Evolutionary conservation across 1,140 invertebrate species (phyloP), one percentile per base, ranked within the genome.

Genomic region (Globodera rostochiensis): DNA sequence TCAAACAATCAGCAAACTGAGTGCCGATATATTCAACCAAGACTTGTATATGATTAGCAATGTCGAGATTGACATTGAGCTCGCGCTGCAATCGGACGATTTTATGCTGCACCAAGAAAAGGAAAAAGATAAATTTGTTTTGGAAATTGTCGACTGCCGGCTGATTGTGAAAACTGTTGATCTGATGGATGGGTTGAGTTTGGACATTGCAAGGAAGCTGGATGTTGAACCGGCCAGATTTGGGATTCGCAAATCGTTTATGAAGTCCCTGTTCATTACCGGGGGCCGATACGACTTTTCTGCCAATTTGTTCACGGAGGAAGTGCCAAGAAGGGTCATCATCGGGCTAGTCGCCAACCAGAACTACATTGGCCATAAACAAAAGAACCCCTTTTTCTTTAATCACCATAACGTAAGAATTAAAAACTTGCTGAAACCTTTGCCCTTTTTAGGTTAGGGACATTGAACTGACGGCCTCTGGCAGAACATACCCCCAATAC

Each of bases 291-390:
- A 15, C 36, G 79, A 67, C 13, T 64, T 83, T 11, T 36, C 53
- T 11, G 50, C 76, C 79, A 81, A 81, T n/a, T 5, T 81, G 46
- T 81, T 83, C 47, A 83, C 47, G 64, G 80, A 81, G 45, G 46
- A 67, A 21, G 60, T 82, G 9, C 80, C 80, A 15, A 15, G 80
- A 11, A n/a, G 80, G 15, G 60, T 82, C 7, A 71, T 83, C 19
- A 15, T 81, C 4, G 80, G 60, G 0, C 13, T 81, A 13, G 80
- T 81, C 0, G 64, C 13, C 0, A 82, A 81, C n/a, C 2, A 0
- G 4, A 53, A 36, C 15, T 81, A 75, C 53, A 66, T 66, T 1
- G 80, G 80, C 19, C 46, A 76, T 73, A 73, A 15, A 67, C 19
- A 11, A 6, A 83, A 15, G 70, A 83, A 2, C 15, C 80, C 80